Base-by-base conservation (phyloP, 2,113 vertebrate species). In the Barbus barbus region DNA sequence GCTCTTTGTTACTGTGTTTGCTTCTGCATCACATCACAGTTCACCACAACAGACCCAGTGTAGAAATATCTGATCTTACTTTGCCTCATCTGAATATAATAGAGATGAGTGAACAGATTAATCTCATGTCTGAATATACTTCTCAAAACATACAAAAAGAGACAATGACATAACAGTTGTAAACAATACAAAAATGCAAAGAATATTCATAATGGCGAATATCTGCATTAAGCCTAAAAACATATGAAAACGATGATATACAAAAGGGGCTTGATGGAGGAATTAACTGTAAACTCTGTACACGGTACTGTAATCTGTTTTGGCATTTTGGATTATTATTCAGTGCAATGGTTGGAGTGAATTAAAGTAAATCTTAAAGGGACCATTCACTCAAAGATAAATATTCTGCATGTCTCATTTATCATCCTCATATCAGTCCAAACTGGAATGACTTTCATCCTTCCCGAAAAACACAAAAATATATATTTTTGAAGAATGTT, bases 281-380 rank as follows among this genome's bases (percentile, higher is more conserved):
- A 77, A 56, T 77, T 56, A 33, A 56, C 48, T 33, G 31, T 76
- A 28, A 76, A 18, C 74, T 56, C 48, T 76, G 26, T 31, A 36
- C 18, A 31, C n/a, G 28, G 67, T 38, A 38, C 67, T n/a, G 48
- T 77, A 31, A 77, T 56, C 48, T 77, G 48, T 56, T 77, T 2
- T n/a, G 48, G 48, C 28, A 77, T 77, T n/a, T 77, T 56, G 74
- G 48, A 77, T 77, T 77, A 77, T 77, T 77, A 56, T 77, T 77
- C 48, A 36, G 74, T 56, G 46, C 74, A 75, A 28, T 28, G 72
- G 44, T 28, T 56, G 28, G 26, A 53, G 46, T 33, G 73, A 56
- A 76, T 76, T 33, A 53, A 53, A 76, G 74, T 77, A 31, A 77
- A 33, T 56, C 28, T 71, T 71, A 71, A 71, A 71, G 67, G 4